phyloP scores from a whole-genome alignment of 1,140 invertebrate genomes.

The Drosophila nikananu region DNA sequence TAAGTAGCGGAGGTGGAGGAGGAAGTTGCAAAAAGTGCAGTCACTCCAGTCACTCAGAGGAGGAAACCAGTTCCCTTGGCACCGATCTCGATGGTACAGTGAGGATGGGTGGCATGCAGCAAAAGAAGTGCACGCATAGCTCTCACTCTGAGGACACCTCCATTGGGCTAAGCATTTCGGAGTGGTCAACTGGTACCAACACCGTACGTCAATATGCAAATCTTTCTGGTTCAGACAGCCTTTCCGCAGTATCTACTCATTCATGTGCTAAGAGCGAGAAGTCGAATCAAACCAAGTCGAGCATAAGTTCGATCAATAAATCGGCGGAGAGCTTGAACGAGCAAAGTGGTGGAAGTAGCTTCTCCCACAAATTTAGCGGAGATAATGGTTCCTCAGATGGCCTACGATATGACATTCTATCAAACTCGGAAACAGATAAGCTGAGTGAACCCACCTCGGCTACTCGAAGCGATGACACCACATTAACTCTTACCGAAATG shows the following conservation, averaged over 20 bases:
- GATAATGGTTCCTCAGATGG: slow-evolving; percentile 84
- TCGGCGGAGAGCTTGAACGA: slow-evolving; percentile 84
- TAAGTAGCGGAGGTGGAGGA: slow-evolving; percentile 81
- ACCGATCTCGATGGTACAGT: slow-evolving; percentile 92
- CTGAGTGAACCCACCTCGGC: slow-evolving; percentile 86
- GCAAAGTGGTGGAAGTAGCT: slow-evolving; percentile 78
- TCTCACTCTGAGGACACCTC: slow-evolving; percentile 94
- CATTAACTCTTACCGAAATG: slow-evolving; percentile 86
- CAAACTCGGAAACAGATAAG: slow-evolving; percentile 87
- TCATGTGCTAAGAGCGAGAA: slow-evolving; percentile 88
- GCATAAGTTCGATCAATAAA: slow-evolving; percentile 85
- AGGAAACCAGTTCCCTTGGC: slow-evolving; percentile 89
- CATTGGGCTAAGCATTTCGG: slow-evolving; percentile 92
- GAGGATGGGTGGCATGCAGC: slow-evolving; percentile 89
- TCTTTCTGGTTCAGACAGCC: slow-evolving; percentile 88
- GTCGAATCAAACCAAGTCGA: slow-evolving; percentile 87
- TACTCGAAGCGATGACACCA: slow-evolving; percentile 88
- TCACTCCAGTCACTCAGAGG: slow-evolving; percentile 89
- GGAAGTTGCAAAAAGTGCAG: slow-evolving; percentile 87
- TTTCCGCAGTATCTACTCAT: slow-evolving; percentile 87
- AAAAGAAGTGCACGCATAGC: slow-evolving; percentile 91
- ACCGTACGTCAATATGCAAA: slow-evolving; percentile 91
- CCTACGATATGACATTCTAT: slow-evolving; percentile 87
- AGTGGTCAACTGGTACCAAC: slow-evolving; percentile 93
- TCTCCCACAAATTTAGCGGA: slow-evolving; percentile 81